phyloP scores from a whole-genome alignment of 2,888 invertebrate genomes.

The Cephus rjabovi region DNA sequence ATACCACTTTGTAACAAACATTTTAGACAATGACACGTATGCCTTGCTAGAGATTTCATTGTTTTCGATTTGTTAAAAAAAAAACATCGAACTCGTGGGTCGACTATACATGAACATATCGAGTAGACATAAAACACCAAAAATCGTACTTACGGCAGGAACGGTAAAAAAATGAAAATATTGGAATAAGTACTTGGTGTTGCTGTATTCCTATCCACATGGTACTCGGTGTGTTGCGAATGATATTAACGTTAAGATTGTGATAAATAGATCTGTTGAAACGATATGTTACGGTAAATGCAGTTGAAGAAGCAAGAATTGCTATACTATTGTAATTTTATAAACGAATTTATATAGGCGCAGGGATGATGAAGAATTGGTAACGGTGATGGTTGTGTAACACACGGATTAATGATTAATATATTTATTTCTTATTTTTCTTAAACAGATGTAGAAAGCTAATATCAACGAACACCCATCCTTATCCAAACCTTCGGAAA shows the following conservation, averaged over 20 bases:
- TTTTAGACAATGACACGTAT: no score
- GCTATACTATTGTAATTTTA: constrained; percentile 5
- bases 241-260: constrained; percentile 12
- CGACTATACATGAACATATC: no score
- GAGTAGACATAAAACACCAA: no score
- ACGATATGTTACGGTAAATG: not conserved
- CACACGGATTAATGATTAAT: constrained; percentile 12
- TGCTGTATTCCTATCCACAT: not conserved
- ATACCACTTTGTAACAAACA: no score
- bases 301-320: not conserved
- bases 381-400: constrained; percentile 25
- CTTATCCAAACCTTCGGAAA: no score
- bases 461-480: no score
- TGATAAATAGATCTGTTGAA: constrained; percentile 19
- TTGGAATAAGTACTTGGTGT: no score
- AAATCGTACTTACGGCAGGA: no score
- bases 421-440: constrained; percentile 19
- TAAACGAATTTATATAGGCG: constrained; percentile 1
- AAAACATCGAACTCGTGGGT: no score
- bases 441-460: not conserved
- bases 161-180: no score
- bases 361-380: constrained; percentile 5
- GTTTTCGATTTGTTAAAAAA: no score
- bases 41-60: no score
- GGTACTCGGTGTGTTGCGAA: not conserved